Conservation (phyloP, 2,797 vertebrate species). For the Borostomias antarcticus region DNA sequence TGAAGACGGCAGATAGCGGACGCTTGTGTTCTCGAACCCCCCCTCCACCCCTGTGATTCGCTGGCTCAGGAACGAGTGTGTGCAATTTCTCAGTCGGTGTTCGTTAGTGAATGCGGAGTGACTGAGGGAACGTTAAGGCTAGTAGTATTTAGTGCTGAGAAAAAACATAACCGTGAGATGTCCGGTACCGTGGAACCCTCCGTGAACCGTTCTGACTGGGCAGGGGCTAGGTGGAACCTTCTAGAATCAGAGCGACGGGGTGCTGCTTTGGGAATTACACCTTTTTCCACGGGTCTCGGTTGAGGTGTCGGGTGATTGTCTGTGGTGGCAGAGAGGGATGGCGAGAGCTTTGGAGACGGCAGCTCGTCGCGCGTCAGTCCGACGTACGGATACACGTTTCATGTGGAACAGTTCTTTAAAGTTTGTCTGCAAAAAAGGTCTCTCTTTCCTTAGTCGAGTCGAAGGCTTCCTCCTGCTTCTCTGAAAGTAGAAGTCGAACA, state of each 20-base stretch:
- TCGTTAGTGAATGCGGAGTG: conserved; percentile 69
- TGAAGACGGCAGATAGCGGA: conserved; percentile 57
- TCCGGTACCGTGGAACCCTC: conserved; percentile 59
- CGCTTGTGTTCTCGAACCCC: conserved; percentile 44
- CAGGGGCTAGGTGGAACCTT: conserved; percentile 19
- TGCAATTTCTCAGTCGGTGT: conserved; percentile 72
- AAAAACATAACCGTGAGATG: conserved; percentile 49
- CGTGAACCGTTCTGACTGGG: conserved; percentile 67
- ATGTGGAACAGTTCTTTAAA: conserved; percentile 50
- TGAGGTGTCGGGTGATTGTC: conserved; percentile 72
- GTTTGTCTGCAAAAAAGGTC: conserved; percentile 53
- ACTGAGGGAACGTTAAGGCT: conserved; percentile 77
- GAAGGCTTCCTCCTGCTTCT: conserved; percentile 58
- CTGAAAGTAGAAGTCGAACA: conserved; percentile 65
- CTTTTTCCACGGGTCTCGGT: no score
- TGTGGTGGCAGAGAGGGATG: conserved; percentile 61
- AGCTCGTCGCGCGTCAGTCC: conserved; percentile 67
- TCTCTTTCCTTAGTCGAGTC: conserved; percentile 51
- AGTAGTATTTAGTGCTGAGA: conserved; percentile 80
- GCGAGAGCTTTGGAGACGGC: conserved; percentile 67
- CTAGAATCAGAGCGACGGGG: no score
- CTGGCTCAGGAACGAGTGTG: conserved; percentile 82
- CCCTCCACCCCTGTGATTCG: conserved; percentile 57
- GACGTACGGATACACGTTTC: conserved; percentile 66
- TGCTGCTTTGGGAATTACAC: conserved; percentile 74